A percentile compares a stretch with the other conserved stretches of the same genome.
These are phyloP conservation scores for Thalpophila matura DNA, from an alignment of 2,888 invertebrate species.

Conservation along the genomic window DNA sequence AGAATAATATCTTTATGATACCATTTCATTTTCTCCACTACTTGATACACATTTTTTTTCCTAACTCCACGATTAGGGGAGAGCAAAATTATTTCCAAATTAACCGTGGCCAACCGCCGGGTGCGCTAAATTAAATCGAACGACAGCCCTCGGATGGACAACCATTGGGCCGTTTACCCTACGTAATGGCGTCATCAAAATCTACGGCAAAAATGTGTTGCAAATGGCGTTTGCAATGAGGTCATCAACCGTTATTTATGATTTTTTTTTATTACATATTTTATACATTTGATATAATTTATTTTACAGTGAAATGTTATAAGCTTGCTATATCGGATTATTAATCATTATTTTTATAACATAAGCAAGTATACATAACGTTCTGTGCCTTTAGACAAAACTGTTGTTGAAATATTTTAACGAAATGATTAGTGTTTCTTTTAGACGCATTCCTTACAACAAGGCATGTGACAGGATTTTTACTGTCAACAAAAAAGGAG, in stretches of 20 bases:
- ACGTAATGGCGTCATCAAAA: constrained; percentile 85
- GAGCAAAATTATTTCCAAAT: constrained; percentile 88
- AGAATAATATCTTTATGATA: too few relatives aligned
- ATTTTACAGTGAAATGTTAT: not conserved
- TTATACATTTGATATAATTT: constrained; percentile 44
- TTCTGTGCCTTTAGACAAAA: too few relatives aligned
- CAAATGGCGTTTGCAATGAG: constrained; percentile 76
- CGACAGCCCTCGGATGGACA: constrained; percentile 79
- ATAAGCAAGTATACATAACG: too few relatives aligned
- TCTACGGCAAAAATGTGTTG: constrained; percentile 86
- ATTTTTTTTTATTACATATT: constrained; percentile 57
- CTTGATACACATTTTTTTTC: constrained; percentile 49
- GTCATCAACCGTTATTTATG: constrained; percentile 59
- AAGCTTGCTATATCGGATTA: too few relatives aligned
- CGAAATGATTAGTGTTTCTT: too few relatives aligned
- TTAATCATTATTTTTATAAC: too few relatives aligned
- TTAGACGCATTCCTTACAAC: too few relatives aligned
- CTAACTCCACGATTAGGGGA: constrained; percentile 69
- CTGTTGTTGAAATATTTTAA: too few relatives aligned
- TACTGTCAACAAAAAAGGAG: too few relatives aligned
- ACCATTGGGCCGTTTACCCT: constrained; percentile 79
- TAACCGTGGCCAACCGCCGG: constrained; percentile 82
- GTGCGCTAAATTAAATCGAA: constrained; percentile 88
- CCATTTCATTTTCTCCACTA: not conserved
- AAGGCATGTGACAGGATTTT: too few relatives aligned